Percentiles rank a stretch among this genome's conserved stretches.
These are phyloP conservation scores for Cygnus buccinator DNA, from an alignment of 2,113 vertebrate genomes.

Conservation along the genomic window DNA sequence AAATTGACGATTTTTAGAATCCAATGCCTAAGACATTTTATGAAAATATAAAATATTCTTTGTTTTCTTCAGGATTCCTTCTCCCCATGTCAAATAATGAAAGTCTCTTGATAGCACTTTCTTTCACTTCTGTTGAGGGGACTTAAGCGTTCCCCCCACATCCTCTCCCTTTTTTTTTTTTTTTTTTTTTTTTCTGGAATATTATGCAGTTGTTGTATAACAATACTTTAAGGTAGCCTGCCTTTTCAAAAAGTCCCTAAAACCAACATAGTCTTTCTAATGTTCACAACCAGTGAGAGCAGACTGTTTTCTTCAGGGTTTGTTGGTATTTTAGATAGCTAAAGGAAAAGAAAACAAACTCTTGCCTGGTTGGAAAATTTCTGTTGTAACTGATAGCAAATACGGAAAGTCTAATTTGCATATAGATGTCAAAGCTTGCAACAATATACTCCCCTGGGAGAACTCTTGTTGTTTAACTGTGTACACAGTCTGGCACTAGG, in stretches of 20 bases:
- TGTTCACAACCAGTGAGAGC: neutral
- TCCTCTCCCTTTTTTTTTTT: slow-evolving; percentile 26
- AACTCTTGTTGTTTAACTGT: slow-evolving; percentile 76
- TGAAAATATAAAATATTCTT: neutral
- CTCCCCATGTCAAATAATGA: neutral
- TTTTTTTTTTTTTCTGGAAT: slow-evolving; percentile 45
- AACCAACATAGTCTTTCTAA: neutral
- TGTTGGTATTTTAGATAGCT: slow-evolving; percentile 43
- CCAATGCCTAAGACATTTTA: neutral
- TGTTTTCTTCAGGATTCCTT: neutral
- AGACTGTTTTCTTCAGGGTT: slow-evolving; percentile 48
- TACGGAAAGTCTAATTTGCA: slow-evolving; percentile 76
- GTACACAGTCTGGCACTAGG: slow-evolving; percentile 69
- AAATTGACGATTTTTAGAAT: neutral
- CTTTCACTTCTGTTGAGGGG: neutral
- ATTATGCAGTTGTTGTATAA: slow-evolving; percentile 30
- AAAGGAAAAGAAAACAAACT: neutral
- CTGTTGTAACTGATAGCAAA: slow-evolving; percentile 76
- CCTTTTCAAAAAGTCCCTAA: neutral
- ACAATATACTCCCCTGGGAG: slow-evolving; percentile 75
- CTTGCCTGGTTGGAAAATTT: slow-evolving; percentile 76
- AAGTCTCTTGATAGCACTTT: neutral
- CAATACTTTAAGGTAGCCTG: slow-evolving; percentile 1
- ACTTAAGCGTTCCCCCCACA: neutral
- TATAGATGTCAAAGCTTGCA: slow-evolving; percentile 78